A percentile compares a stretch with the other conserved stretches of the same genome.
These are phyloP conservation scores for Gorsachius goisagi DNA, from an alignment of 2,113 vertebrate species.

Conservation along the genomic window DNA sequence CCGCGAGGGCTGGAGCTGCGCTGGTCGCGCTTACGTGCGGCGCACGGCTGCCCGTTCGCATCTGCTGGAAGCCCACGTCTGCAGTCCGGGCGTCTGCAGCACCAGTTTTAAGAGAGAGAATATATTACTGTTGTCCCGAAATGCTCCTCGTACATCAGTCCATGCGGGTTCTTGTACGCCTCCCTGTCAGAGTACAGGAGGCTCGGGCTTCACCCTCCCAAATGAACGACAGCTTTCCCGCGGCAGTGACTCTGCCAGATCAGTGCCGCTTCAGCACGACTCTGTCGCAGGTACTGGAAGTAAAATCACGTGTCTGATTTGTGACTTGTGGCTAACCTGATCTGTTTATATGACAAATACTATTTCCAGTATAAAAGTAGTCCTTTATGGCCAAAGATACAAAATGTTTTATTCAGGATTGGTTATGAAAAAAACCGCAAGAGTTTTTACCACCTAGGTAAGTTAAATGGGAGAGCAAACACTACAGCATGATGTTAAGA, in stretches of 20 bases:
- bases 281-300: background rate
- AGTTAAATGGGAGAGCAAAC: background rate
- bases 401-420: background rate
- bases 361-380: background rate
- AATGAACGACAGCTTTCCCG: background rate
- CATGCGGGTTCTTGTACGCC: accelerated
- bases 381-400: background rate
- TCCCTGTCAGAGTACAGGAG: too few species aligned
- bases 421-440: background rate
- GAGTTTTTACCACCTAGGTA: background rate
- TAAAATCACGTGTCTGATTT: background rate
- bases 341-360: background rate
- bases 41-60: accelerated
- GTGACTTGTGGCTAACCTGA: background rate
- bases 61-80: background rate
- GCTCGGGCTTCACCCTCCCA: background rate
- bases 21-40: accelerated
- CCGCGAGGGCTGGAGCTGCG: background rate
- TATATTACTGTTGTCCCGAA: background rate
- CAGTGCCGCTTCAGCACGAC: background rate
- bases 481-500: background rate
- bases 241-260: background rate
- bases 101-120: background rate
- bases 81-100: background rate
- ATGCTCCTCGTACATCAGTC: background rate